A percentile compares a stretch with the other conserved stretches of the same genome.
Conservation (phyloP, 2,797 vertebrate genomes). For the Onychomys torridus region DNA sequence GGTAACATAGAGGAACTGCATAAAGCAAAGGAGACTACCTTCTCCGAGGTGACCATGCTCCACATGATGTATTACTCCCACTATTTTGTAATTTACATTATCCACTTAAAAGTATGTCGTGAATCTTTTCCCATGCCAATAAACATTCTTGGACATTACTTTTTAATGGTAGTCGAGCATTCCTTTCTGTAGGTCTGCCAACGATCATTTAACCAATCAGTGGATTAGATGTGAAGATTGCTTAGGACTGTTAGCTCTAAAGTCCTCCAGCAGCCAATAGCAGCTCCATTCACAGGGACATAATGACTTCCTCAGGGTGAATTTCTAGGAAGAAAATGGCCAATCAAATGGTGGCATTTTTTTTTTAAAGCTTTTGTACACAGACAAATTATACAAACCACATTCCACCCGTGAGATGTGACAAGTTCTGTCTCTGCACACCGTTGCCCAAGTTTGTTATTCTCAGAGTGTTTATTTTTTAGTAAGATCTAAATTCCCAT, state of each 20-base stretch:
- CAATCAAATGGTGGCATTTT: background rate
- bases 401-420: background rate
- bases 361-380: background rate
- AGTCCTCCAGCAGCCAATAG: background rate
- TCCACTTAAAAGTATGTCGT: background rate
- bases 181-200: conserved; percentile 36
- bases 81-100: background rate
- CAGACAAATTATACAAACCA: background rate
- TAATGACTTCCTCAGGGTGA: background rate
- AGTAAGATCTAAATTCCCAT: background rate
- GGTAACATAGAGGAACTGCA: background rate
- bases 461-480: background rate
- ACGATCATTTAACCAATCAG: conserved; percentile 20
- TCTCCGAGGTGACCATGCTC: background rate
- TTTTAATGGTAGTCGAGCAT: conserved; percentile 13
- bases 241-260: background rate
- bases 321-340: background rate
- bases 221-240: background rate
- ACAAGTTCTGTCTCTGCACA: background rate
- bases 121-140: conserved; percentile 45
- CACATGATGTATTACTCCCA: background rate
- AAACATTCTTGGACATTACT: conserved; percentile 44
- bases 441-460: background rate
- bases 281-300: background rate
- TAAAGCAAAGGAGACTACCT: background rate